Base-by-base conservation (phyloP, 2,113 vertebrate species). In the Fregata magnificens region DNA sequence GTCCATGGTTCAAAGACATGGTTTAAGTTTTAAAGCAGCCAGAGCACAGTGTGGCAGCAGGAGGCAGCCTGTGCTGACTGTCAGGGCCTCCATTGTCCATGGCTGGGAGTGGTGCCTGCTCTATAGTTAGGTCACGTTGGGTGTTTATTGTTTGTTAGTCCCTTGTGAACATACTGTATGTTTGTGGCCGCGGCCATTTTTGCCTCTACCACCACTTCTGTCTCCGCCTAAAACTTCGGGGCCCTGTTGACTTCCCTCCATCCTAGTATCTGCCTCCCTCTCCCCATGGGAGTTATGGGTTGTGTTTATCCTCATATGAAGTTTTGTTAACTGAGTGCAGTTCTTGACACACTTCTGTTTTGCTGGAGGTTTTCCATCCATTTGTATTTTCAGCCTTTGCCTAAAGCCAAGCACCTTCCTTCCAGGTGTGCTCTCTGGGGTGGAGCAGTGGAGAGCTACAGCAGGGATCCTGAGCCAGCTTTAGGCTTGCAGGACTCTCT, bases 281-380 rank as follows among this genome's bases (percentile, higher is more conserved):
- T 71, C 11, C 7, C 5, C 2, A 0, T 40, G 18, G 36, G 36
- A 76, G 11, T 56, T 79, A 32, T 0, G 14, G 20, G 25, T 82
- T 34, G 12, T 50, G 24, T 40, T 91, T 50, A 40, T 21, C 8
- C 1, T 73, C 14, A 49, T 36, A n/a, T 0, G 1, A 42, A 59
- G 29, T 76, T 88, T n/a, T 78, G 24, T 55, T 62, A 56, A 25
- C 16, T 49, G 16, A 49, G 5, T 79, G 16, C 36, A 36, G 14
- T 82, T 71, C 20, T 61, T 84, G 21, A 25, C 32, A 29, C 5
- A 5, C 5, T 52, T 67, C 8, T 55, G 14, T 87, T n/a, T n/a
- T n/a, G n/a, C n/a, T n/a, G n/a, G n/a, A n/a, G n/a, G n/a, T n/a
- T 90, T 90, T 82, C 32, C 7, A 20, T 58, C 42, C 10, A 1